Percentiles rank a stretch among this genome's conserved stretches.
Evolutionary conservation across 2,888 invertebrate genomes (phyloP).

Genomic region (Incurvaria masculella): DNA sequence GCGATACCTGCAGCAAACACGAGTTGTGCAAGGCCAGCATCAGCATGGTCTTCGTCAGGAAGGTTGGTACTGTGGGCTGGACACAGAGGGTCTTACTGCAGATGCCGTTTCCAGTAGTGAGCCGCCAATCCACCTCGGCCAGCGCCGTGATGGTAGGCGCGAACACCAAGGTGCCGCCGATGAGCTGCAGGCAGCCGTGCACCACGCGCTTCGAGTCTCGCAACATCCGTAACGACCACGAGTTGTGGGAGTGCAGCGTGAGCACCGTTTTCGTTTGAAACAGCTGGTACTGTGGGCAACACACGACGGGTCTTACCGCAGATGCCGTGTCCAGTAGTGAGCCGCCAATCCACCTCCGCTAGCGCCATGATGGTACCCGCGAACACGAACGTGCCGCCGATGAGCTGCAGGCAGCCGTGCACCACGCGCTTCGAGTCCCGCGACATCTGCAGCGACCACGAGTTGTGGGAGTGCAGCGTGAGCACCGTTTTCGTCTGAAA

Average conservation of each 20-base stretch:
- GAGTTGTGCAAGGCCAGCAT: too few species aligned
- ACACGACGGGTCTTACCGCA: too few species aligned
- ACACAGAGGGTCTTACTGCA: too few species aligned
- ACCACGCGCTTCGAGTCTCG: slow-evolving; percentile 39
- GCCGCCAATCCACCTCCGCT: slow-evolving; percentile 30
- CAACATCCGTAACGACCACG: slow-evolving; percentile 44
- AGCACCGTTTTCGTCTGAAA: slow-evolving; percentile 49
- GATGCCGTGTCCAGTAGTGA: slow-evolving; percentile 43
- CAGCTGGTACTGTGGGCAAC: slow-evolving; percentile 45
- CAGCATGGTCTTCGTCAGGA: too few species aligned
- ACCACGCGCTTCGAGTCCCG: slow-evolving; percentile 39
- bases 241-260: slow-evolving; percentile 45
- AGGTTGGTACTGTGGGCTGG: too few species aligned
- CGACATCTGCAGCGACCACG: slow-evolving; percentile 45
- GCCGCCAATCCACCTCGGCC: slow-evolving; percentile 30
- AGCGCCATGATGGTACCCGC: slow-evolving; percentile 48
- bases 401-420: slow-evolving; percentile 52
- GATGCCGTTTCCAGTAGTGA: slow-evolving; percentile 43
- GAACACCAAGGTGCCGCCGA: slow-evolving; percentile 47
- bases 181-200: slow-evolving; percentile 52
- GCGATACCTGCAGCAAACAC: too few species aligned
- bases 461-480: slow-evolving; percentile 45
- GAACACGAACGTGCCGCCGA: slow-evolving; percentile 47
- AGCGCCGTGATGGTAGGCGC: slow-evolving; percentile 48
- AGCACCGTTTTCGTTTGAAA: slow-evolving; percentile 49